phyloP scores from a whole-genome alignment of 1,140 invertebrate genomes.

The Oryctes rhinoceros region DNA sequence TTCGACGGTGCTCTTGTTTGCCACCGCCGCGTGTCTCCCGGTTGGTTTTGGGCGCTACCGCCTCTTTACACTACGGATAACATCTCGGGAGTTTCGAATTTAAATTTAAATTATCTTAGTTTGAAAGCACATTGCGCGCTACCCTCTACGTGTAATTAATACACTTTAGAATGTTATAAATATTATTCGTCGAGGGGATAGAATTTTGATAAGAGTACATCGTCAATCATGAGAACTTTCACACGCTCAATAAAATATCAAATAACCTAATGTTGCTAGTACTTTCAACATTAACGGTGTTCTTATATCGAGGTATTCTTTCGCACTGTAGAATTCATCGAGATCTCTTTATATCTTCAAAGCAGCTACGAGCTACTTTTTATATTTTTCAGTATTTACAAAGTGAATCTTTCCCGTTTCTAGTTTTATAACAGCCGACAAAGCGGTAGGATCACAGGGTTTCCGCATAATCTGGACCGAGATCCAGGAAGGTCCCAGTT shows the following conservation, averaged over 20 bases:
- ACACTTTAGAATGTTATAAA: neutral
- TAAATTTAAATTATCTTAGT: neutral
- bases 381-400: neutral
- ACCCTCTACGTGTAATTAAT: neutral
- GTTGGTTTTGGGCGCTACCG: neutral
- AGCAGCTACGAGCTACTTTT: neutral
- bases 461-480: conserved; percentile 92
- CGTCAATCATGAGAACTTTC: too few relatives aligned
- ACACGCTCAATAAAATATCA: too few relatives aligned
- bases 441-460: conserved; percentile 81
- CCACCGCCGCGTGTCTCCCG: neutral
- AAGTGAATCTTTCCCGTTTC: conserved; percentile 40
- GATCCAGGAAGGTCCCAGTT: conserved; percentile 68
- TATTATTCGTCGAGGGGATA: too few relatives aligned
- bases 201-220: too few relatives aligned
- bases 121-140: neutral
- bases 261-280: too few relatives aligned
- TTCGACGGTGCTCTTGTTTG: neutral
- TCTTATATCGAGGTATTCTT: too few relatives aligned
- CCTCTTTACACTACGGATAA: neutral
- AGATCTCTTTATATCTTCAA: too few relatives aligned
- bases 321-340: too few relatives aligned
- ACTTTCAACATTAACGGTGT: too few relatives aligned
- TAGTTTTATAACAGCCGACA: conserved; percentile 85
- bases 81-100: conserved; percentile 2